These are phyloP conservation scores for Chironomus tepperi DNA, from an alignment of 1,140 invertebrate genomes.

Conservation along the genomic window DNA sequence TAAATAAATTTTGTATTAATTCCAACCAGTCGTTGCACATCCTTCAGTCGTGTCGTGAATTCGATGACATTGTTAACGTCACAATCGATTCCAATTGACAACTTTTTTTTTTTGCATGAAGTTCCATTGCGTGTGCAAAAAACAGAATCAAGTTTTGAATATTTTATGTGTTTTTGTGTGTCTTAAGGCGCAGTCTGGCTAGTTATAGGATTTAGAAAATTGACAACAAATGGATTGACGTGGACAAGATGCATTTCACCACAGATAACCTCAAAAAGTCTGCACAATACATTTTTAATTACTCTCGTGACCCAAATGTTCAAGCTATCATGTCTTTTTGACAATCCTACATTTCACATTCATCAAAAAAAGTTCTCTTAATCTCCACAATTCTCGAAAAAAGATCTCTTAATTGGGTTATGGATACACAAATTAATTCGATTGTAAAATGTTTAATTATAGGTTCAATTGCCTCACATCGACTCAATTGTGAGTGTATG, in stretches of 20 bases:
- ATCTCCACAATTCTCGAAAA: not conserved
- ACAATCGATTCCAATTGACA: conserved; percentile 1
- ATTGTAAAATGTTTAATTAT: not conserved
- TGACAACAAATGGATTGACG: too few species aligned
- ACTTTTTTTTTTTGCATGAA: not conserved
- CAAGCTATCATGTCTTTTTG: not conserved
- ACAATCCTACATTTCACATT: not conserved
- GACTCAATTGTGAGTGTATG: not conserved
- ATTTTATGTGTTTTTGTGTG: too few species aligned
- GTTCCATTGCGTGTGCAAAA: not conserved
- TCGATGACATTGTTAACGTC: not conserved
- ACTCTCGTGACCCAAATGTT: not conserved
- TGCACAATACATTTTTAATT: not conserved
- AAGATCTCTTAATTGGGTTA: conserved; percentile 19
- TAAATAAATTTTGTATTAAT: too few species aligned
- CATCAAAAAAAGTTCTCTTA: not conserved
- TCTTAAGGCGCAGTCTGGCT: too few species aligned
- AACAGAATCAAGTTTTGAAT: not conserved
- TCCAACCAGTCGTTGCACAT: too few species aligned
- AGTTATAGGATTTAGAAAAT: too few species aligned
- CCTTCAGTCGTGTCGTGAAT: too few species aligned
- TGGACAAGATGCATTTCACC: too few species aligned
- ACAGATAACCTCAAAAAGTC: too few species aligned
- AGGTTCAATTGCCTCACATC: conserved; percentile 18
- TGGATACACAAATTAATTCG: conserved; percentile 4